Base-by-base conservation (phyloP, 2,113 vertebrate genomes). In the Glaucomys volans region DNA sequence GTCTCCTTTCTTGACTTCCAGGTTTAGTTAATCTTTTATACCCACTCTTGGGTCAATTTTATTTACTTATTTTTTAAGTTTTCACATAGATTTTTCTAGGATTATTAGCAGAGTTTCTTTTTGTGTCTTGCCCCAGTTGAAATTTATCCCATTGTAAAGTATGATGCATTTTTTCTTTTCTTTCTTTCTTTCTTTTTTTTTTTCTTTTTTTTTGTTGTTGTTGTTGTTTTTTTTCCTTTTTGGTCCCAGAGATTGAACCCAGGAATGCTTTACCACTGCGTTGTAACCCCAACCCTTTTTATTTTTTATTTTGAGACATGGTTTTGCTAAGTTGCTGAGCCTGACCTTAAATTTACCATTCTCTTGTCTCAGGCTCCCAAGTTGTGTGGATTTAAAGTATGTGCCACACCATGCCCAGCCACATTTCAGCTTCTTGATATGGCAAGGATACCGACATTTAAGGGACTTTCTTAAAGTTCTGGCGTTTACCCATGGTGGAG, bases 81-180 rank as follows among this genome's bases (percentile, higher is more conserved):
- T 93, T 94, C 16, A n/a, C 42, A 50, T 64, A 86, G 20, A 72
- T 82, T 90, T 90, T 86, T 71, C 59, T 89, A 54, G 87, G 67
- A 37, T 69, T 28, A 40, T 47, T 96, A 57, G 54, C 20, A 57
- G 54, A 62, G 26, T 62, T 62, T 28, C 59, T 62, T 28, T 76
- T 92, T 57, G 54, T 81, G 35, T 86, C 59, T 81, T 92, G 16
- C 30, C 28, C 28, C 80, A 74, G 9, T 76, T 88, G 54, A 74
- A 88, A 69, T 87, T 18, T 92, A 44, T 59, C 44, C 71, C 62
- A 74, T 11, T 79, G 4, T 79, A 11, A 91, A 81, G 10, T 13
- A 17, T 85, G 47, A 88, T 22, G 20, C 3, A 24, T 18, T 18
- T 93, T 87, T 95, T 69, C 72, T 8, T 62, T 62, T 18, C 5